Conservation (phyloP, 92 coral and sea anemone genomes). For the Porites rus region DNA sequence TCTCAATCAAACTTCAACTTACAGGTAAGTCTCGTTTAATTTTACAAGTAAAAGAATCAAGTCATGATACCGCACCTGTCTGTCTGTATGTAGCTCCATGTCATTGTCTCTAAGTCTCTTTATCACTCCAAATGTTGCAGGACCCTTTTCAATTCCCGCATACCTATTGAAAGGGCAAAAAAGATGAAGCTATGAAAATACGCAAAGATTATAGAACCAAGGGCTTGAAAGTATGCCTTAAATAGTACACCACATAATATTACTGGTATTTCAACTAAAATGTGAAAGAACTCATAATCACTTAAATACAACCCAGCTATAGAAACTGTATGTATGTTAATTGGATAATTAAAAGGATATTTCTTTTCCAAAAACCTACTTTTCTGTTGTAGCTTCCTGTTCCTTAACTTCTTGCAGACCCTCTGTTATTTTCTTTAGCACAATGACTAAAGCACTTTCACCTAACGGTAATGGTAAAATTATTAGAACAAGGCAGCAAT, state of each 20-base stretch:
- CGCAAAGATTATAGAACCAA: neutral
- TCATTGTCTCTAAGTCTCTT: slow-evolving; percentile 92
- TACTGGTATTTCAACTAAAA: neutral
- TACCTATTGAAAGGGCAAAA: slow-evolving; percentile 49
- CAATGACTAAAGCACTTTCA: slow-evolving; percentile 71
- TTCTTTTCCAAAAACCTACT: slow-evolving; percentile 52
- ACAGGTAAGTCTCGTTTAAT: too few relatives aligned
- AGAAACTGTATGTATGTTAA: neutral
- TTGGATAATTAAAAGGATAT: neutral
- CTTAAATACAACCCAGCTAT: too few relatives aligned
- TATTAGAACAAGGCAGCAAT: too few relatives aligned
- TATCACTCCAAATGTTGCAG: slow-evolving; percentile 94
- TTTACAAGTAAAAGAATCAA: too few relatives aligned
- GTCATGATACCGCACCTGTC: slow-evolving; percentile 63
- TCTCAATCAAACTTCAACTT: neutral
- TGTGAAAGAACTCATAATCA: neutral
- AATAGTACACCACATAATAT: neutral
- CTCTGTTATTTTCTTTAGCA: slow-evolving; percentile 71
- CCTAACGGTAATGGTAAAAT: slow-evolving; percentile 42
- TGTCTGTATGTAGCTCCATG: slow-evolving; percentile 93
- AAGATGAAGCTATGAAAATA: neutral
- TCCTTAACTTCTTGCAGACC: slow-evolving; percentile 86
- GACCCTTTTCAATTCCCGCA: slow-evolving; percentile 85
- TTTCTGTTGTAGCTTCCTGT: slow-evolving; percentile 86
- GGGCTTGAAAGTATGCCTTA: neutral